phyloP scores from a whole-genome alignment of 2,888 invertebrate species.

The Cerastis leucographa region DNA sequence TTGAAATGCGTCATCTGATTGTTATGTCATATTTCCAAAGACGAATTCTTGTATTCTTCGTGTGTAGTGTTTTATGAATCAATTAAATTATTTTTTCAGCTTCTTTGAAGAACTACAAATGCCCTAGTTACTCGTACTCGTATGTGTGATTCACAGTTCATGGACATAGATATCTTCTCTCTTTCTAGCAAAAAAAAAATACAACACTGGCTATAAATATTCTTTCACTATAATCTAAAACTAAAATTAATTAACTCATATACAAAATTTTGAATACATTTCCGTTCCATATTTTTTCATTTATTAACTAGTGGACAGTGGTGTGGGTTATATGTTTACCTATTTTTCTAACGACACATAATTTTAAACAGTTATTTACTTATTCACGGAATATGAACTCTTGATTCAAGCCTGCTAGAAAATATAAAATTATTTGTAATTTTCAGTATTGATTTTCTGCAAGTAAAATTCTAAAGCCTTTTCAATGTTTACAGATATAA shows the following conservation, averaged over 20 bases:
- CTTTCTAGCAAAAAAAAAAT: too few species aligned
- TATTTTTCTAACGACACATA: too few species aligned
- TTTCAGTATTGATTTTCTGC: neutral
- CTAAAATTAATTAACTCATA: too few species aligned
- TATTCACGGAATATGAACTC: too few species aligned
- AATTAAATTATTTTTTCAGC: neutral
- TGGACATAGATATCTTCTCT: too few species aligned
- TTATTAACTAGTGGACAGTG: too few species aligned
- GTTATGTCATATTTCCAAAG: neutral
- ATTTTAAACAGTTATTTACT: neutral
- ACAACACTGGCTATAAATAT: too few species aligned
- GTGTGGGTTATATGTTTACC: too few species aligned
- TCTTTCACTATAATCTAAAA: too few species aligned
- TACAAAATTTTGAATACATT: too few species aligned
- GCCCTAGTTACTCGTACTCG: too few species aligned
- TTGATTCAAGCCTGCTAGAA: neutral
- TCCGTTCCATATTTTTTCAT: too few species aligned
- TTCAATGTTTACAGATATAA: constrained; percentile 1
- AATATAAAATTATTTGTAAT: neutral
- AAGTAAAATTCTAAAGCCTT: neutral
- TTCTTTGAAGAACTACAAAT: neutral
- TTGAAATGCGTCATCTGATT: neutral
- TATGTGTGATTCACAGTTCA: neutral
- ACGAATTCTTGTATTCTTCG: neutral
- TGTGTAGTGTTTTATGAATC: neutral